These are phyloP conservation scores for Acanthoscelides obtectus DNA, from an alignment of 2,888 invertebrate genomes.

Conservation along the genomic window DNA sequence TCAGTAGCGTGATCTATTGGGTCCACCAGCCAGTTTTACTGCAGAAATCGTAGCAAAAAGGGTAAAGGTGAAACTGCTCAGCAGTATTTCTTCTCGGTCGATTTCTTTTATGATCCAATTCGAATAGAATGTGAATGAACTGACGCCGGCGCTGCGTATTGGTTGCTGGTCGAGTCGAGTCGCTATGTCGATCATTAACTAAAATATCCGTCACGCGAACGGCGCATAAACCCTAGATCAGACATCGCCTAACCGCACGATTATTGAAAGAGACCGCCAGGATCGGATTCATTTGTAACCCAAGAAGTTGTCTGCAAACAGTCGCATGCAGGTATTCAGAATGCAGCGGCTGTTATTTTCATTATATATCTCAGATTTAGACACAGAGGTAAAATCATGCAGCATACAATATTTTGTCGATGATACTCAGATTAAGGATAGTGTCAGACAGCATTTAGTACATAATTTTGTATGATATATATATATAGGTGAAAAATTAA, in stretches of 20 bases:
- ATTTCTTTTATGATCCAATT: neutral
- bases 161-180: too few species aligned
- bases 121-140: neutral
- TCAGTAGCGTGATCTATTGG: neutral
- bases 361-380: too few species aligned
- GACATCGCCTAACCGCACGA: neutral
- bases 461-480: too few species aligned
- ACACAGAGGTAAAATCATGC: too few species aligned
- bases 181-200: neutral
- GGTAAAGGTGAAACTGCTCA: neutral
- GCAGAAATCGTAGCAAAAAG: neutral
- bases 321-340: too few species aligned
- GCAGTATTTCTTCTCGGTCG: neutral
- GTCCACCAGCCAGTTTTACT: neutral
- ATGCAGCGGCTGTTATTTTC: too few species aligned
- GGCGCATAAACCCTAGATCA: neutral
- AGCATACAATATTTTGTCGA: too few species aligned
- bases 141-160: neutral
- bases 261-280: neutral
- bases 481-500: too few species aligned
- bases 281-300: neutral
- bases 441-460: too few species aligned
- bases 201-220: neutral
- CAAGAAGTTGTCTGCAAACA: too few species aligned
- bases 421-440: too few species aligned